A percentile compares a stretch with the other conserved stretches of the same genome.
phyloP scores from a whole-genome alignment of 2,113 vertebrate species.

The Ptyas mucosa region DNA sequence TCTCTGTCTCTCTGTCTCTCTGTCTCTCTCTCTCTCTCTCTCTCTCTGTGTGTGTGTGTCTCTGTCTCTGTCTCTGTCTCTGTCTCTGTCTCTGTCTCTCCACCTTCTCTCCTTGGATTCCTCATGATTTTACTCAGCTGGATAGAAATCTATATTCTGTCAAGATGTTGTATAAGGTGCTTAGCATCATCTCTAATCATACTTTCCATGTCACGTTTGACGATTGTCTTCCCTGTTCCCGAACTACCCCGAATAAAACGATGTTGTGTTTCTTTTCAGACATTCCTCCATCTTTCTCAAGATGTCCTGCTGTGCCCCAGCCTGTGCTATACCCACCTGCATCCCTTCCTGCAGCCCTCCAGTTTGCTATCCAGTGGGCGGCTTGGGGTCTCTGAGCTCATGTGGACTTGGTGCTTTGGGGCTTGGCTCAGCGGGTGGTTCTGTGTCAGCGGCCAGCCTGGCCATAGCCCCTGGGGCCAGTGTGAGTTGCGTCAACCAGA shows the following conservation, averaged over 20 bases:
- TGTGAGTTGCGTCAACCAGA: fast-evolving
- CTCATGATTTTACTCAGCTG: background rate
- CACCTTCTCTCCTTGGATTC: background rate
- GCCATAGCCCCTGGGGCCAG: fast-evolving
- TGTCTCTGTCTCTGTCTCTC: too few species aligned
- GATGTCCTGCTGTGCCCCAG: background rate
- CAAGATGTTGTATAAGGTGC: background rate
- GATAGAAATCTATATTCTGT: background rate
- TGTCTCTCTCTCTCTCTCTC: background rate
- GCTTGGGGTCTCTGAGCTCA: background rate
- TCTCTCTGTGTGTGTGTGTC: too few species aligned
- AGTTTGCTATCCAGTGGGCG: background rate
- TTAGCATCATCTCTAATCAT: background rate
- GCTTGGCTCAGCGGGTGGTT: too few species aligned
- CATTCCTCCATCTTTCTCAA: background rate
- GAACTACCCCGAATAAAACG: background rate
- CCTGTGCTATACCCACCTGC: background rate
- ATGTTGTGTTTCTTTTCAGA: background rate
- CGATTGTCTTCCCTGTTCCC: background rate
- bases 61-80: too few species aligned
- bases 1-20: background rate
- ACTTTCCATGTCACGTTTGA: background rate
- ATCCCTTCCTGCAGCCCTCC: background rate
- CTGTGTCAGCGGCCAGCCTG: background rate
- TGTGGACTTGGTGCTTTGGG: background rate